phyloP scores from a whole-genome alignment of 1,140 invertebrate genomes.

The Pollicipes pollicipes region DNA sequence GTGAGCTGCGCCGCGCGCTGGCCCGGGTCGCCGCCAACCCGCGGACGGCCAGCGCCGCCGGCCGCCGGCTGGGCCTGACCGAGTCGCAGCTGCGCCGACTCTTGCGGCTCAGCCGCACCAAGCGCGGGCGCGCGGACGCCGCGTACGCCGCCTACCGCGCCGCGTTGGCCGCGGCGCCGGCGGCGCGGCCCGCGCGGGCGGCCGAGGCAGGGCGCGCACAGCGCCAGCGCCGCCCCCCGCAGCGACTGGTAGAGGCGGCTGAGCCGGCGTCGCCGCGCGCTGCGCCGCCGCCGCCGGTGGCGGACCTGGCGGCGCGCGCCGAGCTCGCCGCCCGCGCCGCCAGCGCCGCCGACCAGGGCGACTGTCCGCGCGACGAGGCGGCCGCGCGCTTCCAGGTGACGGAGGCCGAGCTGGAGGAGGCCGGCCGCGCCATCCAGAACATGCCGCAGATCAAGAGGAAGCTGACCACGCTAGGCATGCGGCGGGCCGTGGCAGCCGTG shows the following conservation, averaged over 20 bases:
- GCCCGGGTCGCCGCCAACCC: no score
- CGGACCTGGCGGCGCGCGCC: background rate
- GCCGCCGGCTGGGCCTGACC: no score
- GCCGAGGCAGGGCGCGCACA: no score
- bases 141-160: background rate
- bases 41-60: no score
- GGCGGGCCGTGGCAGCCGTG: background rate
- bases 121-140: background rate
- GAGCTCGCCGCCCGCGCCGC: background rate
- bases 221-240: no score
- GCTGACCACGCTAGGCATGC: background rate
- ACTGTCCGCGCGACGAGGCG: background rate
- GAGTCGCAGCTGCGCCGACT: no score
- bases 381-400: background rate
- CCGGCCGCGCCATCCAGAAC: background rate
- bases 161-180: no score
- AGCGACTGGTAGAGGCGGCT: background rate
- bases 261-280: no score
- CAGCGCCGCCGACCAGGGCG: background rate
- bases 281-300: background rate
- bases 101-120: background rate
- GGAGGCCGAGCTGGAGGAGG: background rate
- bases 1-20: no score
- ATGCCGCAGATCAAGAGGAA: background rate
- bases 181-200: no score